Conservation (phyloP, 2,797 vertebrate species). For the Phalloptychus januarius region DNA sequence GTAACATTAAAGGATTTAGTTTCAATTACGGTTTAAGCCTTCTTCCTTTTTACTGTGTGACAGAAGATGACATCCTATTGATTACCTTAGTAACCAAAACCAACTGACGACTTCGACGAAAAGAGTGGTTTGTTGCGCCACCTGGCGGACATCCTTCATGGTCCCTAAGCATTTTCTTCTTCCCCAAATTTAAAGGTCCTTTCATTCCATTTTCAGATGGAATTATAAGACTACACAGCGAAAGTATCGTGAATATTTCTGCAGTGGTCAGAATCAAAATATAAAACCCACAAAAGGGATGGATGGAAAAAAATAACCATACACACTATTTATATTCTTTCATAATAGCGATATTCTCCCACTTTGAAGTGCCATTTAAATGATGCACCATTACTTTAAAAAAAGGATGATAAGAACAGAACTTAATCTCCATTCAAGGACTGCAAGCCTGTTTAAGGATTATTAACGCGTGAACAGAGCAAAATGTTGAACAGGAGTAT, state of each 20-base stretch:
- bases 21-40: background rate
- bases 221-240: background rate
- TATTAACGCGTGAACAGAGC: background rate
- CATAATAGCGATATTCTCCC: background rate
- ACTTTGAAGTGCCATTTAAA: background rate
- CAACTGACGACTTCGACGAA: background rate
- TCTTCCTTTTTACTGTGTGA: slow-evolving; percentile 28
- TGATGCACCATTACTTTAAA: background rate
- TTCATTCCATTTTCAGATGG: background rate
- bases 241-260: background rate
- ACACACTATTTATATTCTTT: background rate
- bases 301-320: background rate
- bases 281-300: background rate
- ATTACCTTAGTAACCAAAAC: slow-evolving; percentile 34
- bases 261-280: background rate
- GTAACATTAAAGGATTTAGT: background rate
- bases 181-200: background rate
- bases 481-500: background rate
- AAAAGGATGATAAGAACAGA: background rate
- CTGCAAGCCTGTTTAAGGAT: background rate
- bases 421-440: background rate
- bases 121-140: slow-evolving; percentile 49
- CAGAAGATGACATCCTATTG: slow-evolving; percentile 18
- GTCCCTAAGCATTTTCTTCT: too few relatives aligned
- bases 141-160: slow-evolving; percentile 42